Evolutionary conservation across 1,140 invertebrate genomes (phyloP).

Genomic region (Tribolium castaneum): DNA sequence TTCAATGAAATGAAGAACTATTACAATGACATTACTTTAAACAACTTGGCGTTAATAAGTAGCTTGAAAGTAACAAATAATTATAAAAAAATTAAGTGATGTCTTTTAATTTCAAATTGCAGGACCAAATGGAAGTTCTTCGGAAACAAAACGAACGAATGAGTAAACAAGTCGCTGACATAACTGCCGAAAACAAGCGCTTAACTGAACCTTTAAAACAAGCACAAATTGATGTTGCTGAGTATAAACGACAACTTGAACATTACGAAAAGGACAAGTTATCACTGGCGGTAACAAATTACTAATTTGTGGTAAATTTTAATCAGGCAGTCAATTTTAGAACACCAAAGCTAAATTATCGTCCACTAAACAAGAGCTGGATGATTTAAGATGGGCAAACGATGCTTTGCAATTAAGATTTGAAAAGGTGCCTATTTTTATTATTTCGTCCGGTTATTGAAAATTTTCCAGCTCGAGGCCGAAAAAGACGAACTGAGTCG

Average conservation of each 20-base stretch:
- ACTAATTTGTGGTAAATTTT: background rate
- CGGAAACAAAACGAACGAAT: constrained; percentile 84
- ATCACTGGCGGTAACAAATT: constrained; percentile 66
- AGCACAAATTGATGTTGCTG: constrained; percentile 74
- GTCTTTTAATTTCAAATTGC: constrained; percentile 7
- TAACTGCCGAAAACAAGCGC: constrained; percentile 78
- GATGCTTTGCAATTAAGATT: constrained; percentile 83
- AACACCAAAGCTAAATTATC: constrained; percentile 71
- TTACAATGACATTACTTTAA: constrained; percentile 93
- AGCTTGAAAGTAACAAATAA: constrained; percentile 75
- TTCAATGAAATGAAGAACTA: constrained; percentile 92
- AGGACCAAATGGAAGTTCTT: constrained; percentile 88
- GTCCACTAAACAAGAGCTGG: constrained; percentile 75
- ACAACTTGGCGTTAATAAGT: constrained; percentile 87
- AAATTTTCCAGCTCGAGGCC: constrained; percentile 67
- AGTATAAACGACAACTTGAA: constrained; percentile 77
- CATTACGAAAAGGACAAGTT: constrained; percentile 86
- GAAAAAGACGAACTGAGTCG: constrained; percentile 84
- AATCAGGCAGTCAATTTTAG: constrained; percentile 65
- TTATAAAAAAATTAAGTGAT: constrained; percentile 16
- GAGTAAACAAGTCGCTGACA: constrained; percentile 72
- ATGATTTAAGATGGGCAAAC: constrained; percentile 80
- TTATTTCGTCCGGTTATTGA: background rate
- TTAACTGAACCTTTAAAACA: constrained; percentile 77
- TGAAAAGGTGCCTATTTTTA: constrained; percentile 70